Percentiles rank a stretch among this genome's conserved stretches.
These are phyloP conservation scores for Diuraphis noxia DNA, from an alignment of 1,140 invertebrate genomes.

Conservation along the genomic window DNA sequence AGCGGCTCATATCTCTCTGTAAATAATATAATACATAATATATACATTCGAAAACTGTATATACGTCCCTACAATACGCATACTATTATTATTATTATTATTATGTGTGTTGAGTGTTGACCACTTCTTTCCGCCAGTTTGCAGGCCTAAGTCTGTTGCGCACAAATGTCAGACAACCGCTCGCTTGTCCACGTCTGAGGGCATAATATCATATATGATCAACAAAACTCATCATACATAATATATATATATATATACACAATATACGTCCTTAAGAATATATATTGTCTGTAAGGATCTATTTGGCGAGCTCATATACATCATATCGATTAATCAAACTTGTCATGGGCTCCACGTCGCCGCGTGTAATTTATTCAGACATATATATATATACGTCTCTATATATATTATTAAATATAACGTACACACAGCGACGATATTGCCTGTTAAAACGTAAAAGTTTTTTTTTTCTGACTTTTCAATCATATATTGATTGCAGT, in stretches of 20 bases:
- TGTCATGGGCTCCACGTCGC: background rate
- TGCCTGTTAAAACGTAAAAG: background rate
- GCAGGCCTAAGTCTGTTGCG: background rate
- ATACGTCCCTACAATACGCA: background rate
- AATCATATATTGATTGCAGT: background rate
- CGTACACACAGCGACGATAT: too few relatives aligned
- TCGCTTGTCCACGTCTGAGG: background rate
- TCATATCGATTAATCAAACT: slow-evolving; percentile 9
- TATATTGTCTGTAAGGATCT: background rate
- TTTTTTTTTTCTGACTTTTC: slow-evolving; percentile 4
- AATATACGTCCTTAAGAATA: background rate
- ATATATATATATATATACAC: background rate
- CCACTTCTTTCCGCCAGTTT: background rate
- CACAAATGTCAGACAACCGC: background rate
- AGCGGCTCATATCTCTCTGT: background rate
- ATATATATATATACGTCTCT: background rate
- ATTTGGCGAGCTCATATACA: background rate
- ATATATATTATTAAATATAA: background rate
- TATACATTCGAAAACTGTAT: background rate
- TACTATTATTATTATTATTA: too few relatives aligned
- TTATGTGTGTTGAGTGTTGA: too few relatives aligned
- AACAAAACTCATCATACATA: background rate
- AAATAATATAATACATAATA: background rate
- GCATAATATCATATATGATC: too few relatives aligned
- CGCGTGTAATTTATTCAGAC: background rate